Evolutionary conservation across 53 echinoderm and acorn worm species (phyloP), one percentile per base, ranked within the genome.

Genomic region (Echinometra lucunter): DNA sequence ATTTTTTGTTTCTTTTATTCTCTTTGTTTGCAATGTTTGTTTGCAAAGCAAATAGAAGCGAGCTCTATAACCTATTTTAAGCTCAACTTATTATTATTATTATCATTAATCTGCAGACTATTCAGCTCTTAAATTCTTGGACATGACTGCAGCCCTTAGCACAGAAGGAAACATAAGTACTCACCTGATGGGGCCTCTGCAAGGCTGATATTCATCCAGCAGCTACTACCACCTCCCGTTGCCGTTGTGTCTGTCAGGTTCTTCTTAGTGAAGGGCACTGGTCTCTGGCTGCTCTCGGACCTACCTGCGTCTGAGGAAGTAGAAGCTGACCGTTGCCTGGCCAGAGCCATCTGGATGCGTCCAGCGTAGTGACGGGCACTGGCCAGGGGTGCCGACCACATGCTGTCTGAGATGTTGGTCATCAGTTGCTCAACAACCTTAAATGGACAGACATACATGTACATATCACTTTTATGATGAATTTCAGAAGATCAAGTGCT

Each of bases 351-450:
- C 89, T 94, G 58, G 34, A 78, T 94, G 1, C 89, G 95, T 25
- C 92, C 47, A 2, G 95, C 94, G 45, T 88, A 92, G 45, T 96
- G 95, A 37, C 91, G 81, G 80, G 98, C 96, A 6, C 95, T 81
- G 2, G 97, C 96, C 56, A 95, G 95, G 2, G 99, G 99, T 21
- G 97, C 98, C 35, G 94, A 93, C 99, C 99, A 99, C 96, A 98
- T 95, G 74, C 97, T 96, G 78, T 96, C 96, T 15, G 99, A 98
- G 72, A 99, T 96, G 89, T 98, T 99, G 67, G 93, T 92, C 25
- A 99, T 85, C 2, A 99, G 95, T 57, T 97, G 95, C 56, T 99
- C 96, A 18, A 98, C 95, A 4, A 98, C 96, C 97, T 98, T 92
- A 63, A 63, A 63, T 15, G 23, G 21, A 63, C n/a, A n/a, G 21